phyloP scores from a whole-genome alignment of 2,888 invertebrate genomes.

The Lissonota sp. region DNA sequence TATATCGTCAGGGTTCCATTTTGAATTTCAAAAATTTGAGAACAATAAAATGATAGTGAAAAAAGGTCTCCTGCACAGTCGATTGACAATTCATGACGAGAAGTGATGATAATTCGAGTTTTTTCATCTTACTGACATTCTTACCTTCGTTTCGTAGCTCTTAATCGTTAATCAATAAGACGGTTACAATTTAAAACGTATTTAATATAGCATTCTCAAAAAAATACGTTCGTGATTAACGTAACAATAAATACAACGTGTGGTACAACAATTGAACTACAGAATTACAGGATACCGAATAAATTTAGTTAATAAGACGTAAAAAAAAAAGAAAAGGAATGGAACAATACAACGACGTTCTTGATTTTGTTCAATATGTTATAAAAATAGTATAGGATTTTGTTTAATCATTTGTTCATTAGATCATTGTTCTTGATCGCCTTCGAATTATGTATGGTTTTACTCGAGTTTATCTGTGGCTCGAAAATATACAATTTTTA shows the following conservation, averaged over 20 bases:
- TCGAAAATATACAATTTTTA: slow-evolving; percentile 50
- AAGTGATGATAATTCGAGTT: background rate
- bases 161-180: background rate
- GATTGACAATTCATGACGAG: background rate
- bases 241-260: slow-evolving; percentile 40
- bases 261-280: slow-evolving; percentile 34
- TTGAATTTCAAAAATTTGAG: background rate
- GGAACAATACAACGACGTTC: slow-evolving; percentile 21
- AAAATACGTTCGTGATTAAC: slow-evolving; percentile 7
- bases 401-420: slow-evolving; percentile 21
- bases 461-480: slow-evolving; percentile 6
- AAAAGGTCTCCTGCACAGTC: background rate
- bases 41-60: background rate
- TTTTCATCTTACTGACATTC: background rate
- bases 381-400: slow-evolving; percentile 57
- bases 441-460: slow-evolving; percentile 34
- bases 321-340: slow-evolving; percentile 14
- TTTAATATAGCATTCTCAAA: background rate
- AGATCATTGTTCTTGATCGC: slow-evolving; percentile 5
- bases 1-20: background rate
- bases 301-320: background rate
- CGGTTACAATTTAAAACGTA: background rate
- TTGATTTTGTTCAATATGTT: slow-evolving; percentile 26
- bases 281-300: slow-evolving; percentile 1
- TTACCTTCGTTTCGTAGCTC: background rate